A percentile compares a stretch with the other conserved stretches of the same genome.
These are phyloP conservation scores for Acropternis orthonyx DNA, from an alignment of 2,797 vertebrate genomes.

Conservation along the genomic window DNA sequence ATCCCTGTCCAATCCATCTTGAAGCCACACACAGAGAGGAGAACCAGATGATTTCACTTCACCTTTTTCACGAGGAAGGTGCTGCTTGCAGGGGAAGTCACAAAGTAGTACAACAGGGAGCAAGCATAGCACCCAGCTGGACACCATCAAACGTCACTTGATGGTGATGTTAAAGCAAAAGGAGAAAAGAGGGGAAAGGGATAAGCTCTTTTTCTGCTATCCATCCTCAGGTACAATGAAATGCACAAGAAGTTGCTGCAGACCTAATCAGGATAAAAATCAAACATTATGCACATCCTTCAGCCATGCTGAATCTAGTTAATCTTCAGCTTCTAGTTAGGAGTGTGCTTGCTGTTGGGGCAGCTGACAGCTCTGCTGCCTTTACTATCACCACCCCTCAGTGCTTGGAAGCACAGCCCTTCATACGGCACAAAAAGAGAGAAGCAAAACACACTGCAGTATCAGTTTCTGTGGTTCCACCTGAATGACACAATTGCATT, in stretches of 20 bases:
- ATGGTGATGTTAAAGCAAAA: background rate
- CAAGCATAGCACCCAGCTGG: background rate
- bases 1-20: background rate
- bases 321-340: background rate
- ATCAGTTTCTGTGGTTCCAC: background rate
- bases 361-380: background rate
- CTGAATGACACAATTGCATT: rapidly evolving
- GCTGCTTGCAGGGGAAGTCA: background rate
- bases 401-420: background rate
- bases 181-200: background rate
- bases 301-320: background rate
- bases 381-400: background rate
- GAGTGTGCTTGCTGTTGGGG: background rate
- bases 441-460: background rate
- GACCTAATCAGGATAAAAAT: background rate
- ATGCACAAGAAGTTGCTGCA: background rate
- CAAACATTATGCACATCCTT: background rate
- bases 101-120: background rate
- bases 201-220: background rate
- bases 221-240: background rate
- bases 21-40: background rate
- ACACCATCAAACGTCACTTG: background rate
- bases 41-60: background rate
- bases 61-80: background rate
- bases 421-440: background rate